Base-by-base conservation (phyloP, 1,140 invertebrate genomes). In the Paralvinella palmiformis region DNA sequence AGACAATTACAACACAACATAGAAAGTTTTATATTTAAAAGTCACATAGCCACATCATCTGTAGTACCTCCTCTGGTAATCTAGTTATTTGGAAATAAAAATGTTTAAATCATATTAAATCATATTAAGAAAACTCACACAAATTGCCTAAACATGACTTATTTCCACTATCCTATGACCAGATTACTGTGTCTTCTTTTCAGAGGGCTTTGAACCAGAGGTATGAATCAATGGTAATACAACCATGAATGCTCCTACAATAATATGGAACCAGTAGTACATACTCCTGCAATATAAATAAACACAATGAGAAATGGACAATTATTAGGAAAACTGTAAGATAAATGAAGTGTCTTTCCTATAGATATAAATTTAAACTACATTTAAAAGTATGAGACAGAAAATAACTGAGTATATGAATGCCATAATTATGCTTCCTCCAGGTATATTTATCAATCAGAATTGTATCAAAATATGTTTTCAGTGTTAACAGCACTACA, bases 251-350 rank as follows among this genome's bases (percentile, higher is more conserved):
- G 24, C 48, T 27, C 24, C n/a, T 7, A 29, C 31, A n/a, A 15
- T 22, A 29, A 52, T 13, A 29, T 52, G 48, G 48, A 52, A 29
- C 48, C 48, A 52, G 48, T 27, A 52, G 48, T 20, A 52, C 48
- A 52, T 52, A 10, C 48, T 29, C 48, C 48, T 52, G 48, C 13
- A 52, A 52, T 52, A 3, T 20, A 20, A 4, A 48, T 10, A 3
- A 24, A n/a, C n/a, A 48, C 44, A 48, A 48, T 24, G 10, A 4
- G 27, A 20, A n/a, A 20, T n/a, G n/a, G 27, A 48, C 44, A 48
- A 4, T n/a, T 24, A n/a, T 24, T 10, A 4, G 4, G n/a, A 2
- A n/a, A 52, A 52, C 48, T 22, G n/a, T 27, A 27, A 2, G 31
- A 22, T 29, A 7, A 20, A 22, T 20, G 48, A 20, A 52, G 24